These are phyloP conservation scores for Esox lucius DNA, from an alignment of 2,797 vertebrate species.

Conservation along the genomic window DNA sequence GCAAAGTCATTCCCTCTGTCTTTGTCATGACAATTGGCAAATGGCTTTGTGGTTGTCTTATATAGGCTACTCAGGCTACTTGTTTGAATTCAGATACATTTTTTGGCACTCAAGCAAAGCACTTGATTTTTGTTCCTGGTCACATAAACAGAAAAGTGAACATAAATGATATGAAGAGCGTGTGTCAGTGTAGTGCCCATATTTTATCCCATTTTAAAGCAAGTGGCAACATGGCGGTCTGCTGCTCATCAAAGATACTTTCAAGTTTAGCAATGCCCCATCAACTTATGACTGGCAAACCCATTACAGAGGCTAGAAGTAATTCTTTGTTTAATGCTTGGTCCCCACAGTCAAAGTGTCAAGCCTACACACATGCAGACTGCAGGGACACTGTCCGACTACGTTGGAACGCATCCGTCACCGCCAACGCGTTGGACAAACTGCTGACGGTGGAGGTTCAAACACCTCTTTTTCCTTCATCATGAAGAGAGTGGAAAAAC, in stretches of 20 bases:
- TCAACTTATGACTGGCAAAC: background rate
- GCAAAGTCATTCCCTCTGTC: conserved; percentile 19
- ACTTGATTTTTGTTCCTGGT: background rate
- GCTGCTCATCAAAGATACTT: conserved; percentile 11
- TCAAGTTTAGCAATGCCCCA: background rate
- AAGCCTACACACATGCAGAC: background rate
- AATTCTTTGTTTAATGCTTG: conserved; percentile 1
- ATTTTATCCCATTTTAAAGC: background rate
- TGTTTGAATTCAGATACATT: background rate
- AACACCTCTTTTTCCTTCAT: background rate
- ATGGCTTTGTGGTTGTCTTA: conserved; percentile 22
- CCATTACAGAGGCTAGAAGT: background rate
- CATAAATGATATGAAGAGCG: background rate
- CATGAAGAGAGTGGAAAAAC: background rate
- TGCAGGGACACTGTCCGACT: conserved; percentile 1
- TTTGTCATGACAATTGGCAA: conserved; percentile 16
- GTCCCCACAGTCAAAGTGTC: background rate
- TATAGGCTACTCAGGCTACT: background rate
- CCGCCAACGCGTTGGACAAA: background rate
- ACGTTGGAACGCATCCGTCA: background rate
- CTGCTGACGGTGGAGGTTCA: background rate
- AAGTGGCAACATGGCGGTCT: background rate
- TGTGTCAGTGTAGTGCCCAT: background rate
- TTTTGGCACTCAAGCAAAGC: background rate
- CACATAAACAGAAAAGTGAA: background rate